Conservation (phyloP, 2,797 vertebrate genomes). For the Novumbra hubbsi region DNA sequence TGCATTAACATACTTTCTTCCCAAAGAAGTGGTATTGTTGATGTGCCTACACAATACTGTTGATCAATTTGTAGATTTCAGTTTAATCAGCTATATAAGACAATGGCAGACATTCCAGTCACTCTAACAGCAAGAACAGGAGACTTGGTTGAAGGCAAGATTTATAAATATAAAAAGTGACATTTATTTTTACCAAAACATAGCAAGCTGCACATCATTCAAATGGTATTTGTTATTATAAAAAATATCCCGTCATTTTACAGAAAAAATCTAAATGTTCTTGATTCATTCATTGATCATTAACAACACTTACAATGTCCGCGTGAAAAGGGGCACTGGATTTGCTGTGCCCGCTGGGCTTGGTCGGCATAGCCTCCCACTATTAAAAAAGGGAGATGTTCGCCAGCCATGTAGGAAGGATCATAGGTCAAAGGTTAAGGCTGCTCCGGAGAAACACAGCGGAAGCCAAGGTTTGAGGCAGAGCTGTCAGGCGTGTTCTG, state of each 20-base stretch:
- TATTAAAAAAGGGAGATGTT: not conserved
- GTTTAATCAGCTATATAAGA: too few species aligned
- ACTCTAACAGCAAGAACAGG: not conserved
- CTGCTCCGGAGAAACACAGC: conserved; percentile 77
- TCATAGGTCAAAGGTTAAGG: conserved; percentile 45
- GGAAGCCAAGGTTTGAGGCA: conserved; percentile 94
- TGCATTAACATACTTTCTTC: not conserved
- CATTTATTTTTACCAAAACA: not conserved
- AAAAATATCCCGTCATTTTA: not conserved
- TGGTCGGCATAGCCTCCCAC: not conserved
- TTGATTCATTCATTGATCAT: not conserved
- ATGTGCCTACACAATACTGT: not conserved
- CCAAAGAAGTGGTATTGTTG: not conserved
- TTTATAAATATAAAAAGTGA: not conserved
- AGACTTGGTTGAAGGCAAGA: not conserved
- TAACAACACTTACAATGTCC: not conserved
- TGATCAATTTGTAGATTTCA: not conserved
- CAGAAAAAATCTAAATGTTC: not conserved
- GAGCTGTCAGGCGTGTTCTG: conserved; percentile 96
- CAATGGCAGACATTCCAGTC: not conserved
- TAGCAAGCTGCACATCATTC: not conserved
- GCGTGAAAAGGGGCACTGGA: not conserved
- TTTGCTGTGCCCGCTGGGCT: not conserved
- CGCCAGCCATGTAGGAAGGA: not conserved
- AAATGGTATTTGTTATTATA: not conserved